Percentiles rank a stretch among this genome's conserved stretches.
Conservation (phyloP, 2,797 vertebrate species). For the Pseudocheirus occidentalis region DNA sequence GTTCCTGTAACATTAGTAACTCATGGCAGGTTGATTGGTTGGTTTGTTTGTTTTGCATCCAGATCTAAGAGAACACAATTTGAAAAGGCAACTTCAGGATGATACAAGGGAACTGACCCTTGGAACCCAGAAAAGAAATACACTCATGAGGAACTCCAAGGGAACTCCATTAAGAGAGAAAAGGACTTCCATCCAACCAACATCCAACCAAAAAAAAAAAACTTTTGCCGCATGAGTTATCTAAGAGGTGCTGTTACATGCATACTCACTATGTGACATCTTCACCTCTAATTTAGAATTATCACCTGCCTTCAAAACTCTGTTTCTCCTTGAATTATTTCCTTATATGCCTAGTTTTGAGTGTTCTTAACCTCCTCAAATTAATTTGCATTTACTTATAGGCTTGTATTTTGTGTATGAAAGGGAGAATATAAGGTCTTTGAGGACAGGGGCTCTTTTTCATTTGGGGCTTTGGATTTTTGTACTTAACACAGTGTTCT, state of each 20-base stretch:
- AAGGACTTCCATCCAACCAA: not conserved
- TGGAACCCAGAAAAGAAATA: not conserved
- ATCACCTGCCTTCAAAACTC: not conserved
- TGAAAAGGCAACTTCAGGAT: not conserved
- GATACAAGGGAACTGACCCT: not conserved
- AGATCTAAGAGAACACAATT: not conserved
- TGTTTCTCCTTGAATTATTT: not conserved
- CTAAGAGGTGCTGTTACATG: not conserved
- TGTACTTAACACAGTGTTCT: not conserved
- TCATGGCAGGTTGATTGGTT: not conserved
- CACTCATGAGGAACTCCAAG: not conserved
- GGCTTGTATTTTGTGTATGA: not conserved
- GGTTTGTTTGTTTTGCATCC: not conserved
- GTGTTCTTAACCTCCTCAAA: not conserved
- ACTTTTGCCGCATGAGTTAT: not conserved
- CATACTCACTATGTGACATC: not conserved
- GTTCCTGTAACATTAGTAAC: not conserved
- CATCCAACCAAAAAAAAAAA: too few species aligned
- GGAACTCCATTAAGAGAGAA: not conserved
- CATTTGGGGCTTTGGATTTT: not conserved
- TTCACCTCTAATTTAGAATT: not conserved
- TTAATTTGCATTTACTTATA: not conserved
- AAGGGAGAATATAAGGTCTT: not conserved
- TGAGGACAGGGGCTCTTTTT: not conserved
- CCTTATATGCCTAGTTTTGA: not conserved